Evolutionary conservation across 2,113 vertebrate species (phyloP).

Genomic region (Casuarius casuarius): DNA sequence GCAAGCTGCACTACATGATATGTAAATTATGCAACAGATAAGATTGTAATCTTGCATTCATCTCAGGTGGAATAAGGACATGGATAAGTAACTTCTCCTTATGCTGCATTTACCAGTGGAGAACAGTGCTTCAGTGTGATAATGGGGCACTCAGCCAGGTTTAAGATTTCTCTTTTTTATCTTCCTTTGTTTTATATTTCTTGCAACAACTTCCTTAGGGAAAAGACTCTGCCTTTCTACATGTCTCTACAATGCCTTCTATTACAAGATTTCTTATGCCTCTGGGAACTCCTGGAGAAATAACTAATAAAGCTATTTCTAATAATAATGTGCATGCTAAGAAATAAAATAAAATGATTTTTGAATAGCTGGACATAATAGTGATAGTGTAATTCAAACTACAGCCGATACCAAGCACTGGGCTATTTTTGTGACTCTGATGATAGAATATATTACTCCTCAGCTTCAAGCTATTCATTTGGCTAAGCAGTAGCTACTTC

Average conservation of each 20-base stretch:
- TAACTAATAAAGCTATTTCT: neutral
- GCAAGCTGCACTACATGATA: neutral
- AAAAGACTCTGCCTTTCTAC: neutral
- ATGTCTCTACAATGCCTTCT: neutral
- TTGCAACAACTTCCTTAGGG: neutral
- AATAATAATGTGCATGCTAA: neutral
- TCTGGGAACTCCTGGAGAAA: neutral
- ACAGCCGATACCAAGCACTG: neutral
- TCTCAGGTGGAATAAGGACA: neutral
- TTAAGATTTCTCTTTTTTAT: neutral
- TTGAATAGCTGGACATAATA: neutral
- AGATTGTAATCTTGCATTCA: neutral
- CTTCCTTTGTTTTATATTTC: neutral
- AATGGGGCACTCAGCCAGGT: neutral
- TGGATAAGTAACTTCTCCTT: neutral
- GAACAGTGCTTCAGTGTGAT: neutral
- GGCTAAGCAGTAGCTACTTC: neutral
- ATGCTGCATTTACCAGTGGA: neutral
- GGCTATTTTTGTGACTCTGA: neutral
- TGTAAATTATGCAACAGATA: constrained; percentile 10
- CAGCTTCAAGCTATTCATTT: neutral
- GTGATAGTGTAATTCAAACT: neutral
- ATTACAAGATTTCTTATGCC: neutral
- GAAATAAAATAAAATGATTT: neutral
- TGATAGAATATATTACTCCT: neutral